Conservation (phyloP, 2,888 invertebrate species). For the Acholoe squamosa region DNA sequence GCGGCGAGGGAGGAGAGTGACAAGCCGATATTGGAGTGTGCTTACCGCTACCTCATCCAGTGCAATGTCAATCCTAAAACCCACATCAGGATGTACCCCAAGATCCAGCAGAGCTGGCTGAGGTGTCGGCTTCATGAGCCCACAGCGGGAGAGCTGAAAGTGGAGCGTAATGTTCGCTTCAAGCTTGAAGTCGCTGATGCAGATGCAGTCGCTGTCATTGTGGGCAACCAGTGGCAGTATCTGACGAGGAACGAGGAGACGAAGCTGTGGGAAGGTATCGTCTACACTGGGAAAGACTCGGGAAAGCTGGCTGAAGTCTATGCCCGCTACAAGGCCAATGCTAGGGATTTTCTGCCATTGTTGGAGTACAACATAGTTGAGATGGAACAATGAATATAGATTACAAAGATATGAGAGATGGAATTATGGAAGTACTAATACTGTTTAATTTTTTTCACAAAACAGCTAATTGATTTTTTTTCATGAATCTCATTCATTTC, state of each 20-base stretch:
- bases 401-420: neutral
- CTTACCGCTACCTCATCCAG: slow-evolving; percentile 79
- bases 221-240: slow-evolving; percentile 79
- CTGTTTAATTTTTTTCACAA: too few species aligned
- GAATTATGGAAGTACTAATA: neutral
- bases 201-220: slow-evolving; percentile 78
- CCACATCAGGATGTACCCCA: slow-evolving; percentile 75
- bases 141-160: slow-evolving; percentile 78
- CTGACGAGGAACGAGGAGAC: slow-evolving; percentile 74
- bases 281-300: slow-evolving; percentile 74
- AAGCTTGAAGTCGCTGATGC: slow-evolving; percentile 79
- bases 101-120: slow-evolving; percentile 79
- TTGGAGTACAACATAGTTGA: slow-evolving; percentile 78
- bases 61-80: slow-evolving; percentile 78
- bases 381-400: slow-evolving; percentile 46
- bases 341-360: slow-evolving; percentile 79
- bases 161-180: slow-evolving; percentile 79
- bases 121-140: slow-evolving; percentile 80
- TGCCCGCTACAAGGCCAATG: slow-evolving; percentile 76
- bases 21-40: slow-evolving; percentile 76
- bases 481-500: too few species aligned
- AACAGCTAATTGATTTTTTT: too few species aligned
- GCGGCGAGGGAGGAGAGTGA: slow-evolving; percentile 73
- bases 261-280: slow-evolving; percentile 79
- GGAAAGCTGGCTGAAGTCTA: slow-evolving; percentile 75